A percentile compares a stretch with the other conserved stretches of the same genome.
phyloP scores from a whole-genome alignment of 2,113 vertebrate species.

The Neopipo cinnamomea region DNA sequence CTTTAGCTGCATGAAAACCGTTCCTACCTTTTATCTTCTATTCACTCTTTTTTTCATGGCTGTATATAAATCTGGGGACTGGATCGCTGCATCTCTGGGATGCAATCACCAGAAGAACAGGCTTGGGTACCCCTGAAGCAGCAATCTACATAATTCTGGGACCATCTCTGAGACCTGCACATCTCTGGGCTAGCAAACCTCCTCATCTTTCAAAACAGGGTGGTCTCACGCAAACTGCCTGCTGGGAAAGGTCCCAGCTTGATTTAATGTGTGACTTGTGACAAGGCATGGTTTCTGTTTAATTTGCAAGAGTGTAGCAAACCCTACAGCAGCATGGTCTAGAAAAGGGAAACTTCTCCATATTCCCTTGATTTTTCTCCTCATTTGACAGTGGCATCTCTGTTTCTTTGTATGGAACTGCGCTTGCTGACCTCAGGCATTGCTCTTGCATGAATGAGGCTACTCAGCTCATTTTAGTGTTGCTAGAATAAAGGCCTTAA shows the following conservation, averaged over 20 bases:
- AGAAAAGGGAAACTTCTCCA: background rate
- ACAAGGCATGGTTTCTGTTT: background rate
- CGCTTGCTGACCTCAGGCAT: background rate
- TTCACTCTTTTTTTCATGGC: background rate
- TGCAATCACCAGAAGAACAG: background rate
- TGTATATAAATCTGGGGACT: background rate
- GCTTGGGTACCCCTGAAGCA: background rate
- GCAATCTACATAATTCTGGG: accelerated
- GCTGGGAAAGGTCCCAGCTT: accelerated
- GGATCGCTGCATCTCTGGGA: background rate
- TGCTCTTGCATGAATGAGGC: background rate
- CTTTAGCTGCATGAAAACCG: background rate
- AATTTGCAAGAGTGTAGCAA: background rate
- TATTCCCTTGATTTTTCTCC: background rate
- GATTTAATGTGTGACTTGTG: background rate
- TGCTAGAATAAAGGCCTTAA: background rate
- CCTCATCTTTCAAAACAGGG: background rate
- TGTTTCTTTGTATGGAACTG: background rate
- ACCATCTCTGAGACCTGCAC: background rate
- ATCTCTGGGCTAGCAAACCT: background rate
- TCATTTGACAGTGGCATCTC: background rate
- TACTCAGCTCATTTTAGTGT: background rate
- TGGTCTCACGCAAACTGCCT: background rate
- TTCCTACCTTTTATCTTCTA: background rate
- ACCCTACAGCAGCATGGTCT: background rate